phyloP scores from a whole-genome alignment of 2,113 vertebrate species.

The Cynopterus brachyotis region DNA sequence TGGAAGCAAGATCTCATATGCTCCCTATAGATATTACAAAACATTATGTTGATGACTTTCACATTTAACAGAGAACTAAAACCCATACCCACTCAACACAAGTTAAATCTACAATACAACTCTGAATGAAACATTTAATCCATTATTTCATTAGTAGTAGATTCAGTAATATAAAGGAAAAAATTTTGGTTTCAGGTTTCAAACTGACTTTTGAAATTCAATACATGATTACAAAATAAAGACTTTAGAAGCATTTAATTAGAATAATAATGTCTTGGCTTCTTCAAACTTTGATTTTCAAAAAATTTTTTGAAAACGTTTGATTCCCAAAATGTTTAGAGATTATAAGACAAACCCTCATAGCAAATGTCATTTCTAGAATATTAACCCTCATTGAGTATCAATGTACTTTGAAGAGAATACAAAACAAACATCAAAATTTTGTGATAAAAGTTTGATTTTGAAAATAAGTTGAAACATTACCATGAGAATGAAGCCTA shows the following conservation, averaged over 20 bases:
- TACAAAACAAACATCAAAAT: neutral
- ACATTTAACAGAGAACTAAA: slow-evolving; percentile 37
- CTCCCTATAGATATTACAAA: neutral
- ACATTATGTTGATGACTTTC: slow-evolving; percentile 13
- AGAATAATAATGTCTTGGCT: neutral
- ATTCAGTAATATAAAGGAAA: slow-evolving; percentile 12
- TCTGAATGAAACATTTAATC: slow-evolving; percentile 37
- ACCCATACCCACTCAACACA: neutral
- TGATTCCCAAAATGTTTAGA: slow-evolving; percentile 24
- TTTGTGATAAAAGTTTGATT: neutral
- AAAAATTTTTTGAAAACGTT: neutral
- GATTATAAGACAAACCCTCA: neutral
- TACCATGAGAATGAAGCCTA: neutral
- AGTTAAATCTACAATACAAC: slow-evolving; percentile 22
- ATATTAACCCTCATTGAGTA: neutral
- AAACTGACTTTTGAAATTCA: slow-evolving; percentile 15
- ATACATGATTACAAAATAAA: neutral
- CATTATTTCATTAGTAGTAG: neutral
- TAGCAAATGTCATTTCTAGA: slow-evolving; percentile 7
- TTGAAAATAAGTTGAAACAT: neutral
- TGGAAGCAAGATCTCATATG: too few relatives aligned
- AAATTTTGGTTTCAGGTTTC: neutral
- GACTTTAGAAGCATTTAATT: neutral
- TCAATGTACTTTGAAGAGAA: neutral
- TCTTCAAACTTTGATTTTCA: neutral